Conservation (phyloP, 1,140 invertebrate genomes). For the Camponotus floridanus region DNA sequence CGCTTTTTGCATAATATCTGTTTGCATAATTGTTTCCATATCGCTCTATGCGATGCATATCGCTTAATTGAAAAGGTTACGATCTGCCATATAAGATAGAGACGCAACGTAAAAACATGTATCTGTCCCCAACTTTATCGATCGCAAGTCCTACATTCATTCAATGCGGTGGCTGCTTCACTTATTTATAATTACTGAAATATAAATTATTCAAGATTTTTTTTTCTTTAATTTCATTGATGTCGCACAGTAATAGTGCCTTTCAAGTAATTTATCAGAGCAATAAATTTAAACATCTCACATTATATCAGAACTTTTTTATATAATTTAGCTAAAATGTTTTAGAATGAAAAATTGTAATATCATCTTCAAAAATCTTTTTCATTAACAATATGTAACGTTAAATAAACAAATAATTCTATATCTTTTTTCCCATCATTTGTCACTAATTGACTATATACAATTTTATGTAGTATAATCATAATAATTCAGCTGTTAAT, state of each 20-base stretch:
- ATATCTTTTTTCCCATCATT: too few relatives aligned
- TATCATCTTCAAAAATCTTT: not conserved
- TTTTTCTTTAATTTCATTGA: not conserved
- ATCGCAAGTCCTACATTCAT: not conserved
- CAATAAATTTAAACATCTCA: not conserved
- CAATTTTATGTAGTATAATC: too few relatives aligned
- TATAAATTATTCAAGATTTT: not conserved
- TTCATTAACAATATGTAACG: too few relatives aligned
- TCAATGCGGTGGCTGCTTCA: not conserved
- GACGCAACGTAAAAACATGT: slow-evolving; percentile 9
- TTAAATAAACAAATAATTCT: too few relatives aligned
- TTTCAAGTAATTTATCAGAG: too few relatives aligned
- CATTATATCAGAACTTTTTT: not conserved
- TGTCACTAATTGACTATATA: too few relatives aligned
- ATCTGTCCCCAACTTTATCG: slow-evolving; percentile 31
- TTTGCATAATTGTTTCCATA: not conserved
- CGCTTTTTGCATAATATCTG: too few relatives aligned
- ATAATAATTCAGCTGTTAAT: too few relatives aligned
- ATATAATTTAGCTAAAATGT: not conserved
- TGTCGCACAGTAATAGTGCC: too few relatives aligned
- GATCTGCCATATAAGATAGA: slow-evolving; percentile 3
- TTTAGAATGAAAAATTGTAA: not conserved
- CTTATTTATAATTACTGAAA: slow-evolving; percentile 5
- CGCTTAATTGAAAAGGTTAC: slow-evolving; percentile 8
- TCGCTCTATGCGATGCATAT: slow-evolving; percentile 25